Conservation (phyloP, 2,797 vertebrate genomes). For the Cyclura pinguis region DNA sequence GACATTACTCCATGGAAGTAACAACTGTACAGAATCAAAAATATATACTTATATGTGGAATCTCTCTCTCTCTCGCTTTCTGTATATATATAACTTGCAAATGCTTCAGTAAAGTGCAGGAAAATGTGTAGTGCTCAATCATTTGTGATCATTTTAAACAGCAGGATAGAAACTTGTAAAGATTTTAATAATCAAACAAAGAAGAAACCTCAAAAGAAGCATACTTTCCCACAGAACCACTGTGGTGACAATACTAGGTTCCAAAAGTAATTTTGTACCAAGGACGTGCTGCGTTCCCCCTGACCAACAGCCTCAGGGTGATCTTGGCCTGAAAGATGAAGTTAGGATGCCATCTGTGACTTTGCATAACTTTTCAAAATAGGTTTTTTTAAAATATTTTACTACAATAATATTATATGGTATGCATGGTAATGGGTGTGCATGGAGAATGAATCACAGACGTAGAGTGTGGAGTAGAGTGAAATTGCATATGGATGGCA, state of each 20-base stretch:
- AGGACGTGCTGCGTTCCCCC: neutral
- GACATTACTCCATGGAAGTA: slow-evolving; percentile 7
- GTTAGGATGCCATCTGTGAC: neutral
- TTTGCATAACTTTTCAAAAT: no score
- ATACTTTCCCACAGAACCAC: neutral
- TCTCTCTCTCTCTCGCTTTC: no score
- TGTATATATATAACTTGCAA: neutral
- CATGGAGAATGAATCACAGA: no score
- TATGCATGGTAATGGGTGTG: no score
- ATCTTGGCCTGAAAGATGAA: neutral
- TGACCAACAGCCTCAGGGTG: neutral
- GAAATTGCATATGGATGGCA: no score
- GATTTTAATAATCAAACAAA: neutral
- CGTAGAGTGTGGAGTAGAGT: no score
- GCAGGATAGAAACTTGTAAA: neutral
- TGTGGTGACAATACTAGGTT: no score
- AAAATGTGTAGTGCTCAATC: neutral
- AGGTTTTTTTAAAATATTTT: no score
- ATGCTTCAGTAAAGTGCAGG: neutral
- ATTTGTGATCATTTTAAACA: neutral
- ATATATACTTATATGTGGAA: neutral
- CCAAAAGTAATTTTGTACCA: neutral
- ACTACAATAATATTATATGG: no score
- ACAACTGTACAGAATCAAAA: slow-evolving; percentile 12
- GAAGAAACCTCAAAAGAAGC: neutral